Evolutionary conservation across 2,113 vertebrate species (phyloP), one percentile per base, ranked within the genome.

Genomic region (Brachypodius melanocephalos): DNA sequence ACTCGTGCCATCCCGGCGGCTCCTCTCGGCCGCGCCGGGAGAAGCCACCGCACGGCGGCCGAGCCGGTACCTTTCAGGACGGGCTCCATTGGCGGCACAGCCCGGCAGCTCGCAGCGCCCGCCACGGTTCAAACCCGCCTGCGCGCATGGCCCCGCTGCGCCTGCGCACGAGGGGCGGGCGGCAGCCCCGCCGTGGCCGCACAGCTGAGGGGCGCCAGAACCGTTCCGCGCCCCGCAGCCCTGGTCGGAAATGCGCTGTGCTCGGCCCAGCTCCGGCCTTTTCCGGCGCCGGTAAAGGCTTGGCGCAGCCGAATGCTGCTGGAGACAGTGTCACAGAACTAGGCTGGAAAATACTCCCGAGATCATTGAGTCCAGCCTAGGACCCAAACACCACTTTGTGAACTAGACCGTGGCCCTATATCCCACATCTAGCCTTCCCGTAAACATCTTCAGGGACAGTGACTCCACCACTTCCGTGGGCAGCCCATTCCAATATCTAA

Each of bases 21-120:
- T n/a, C 31, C 38, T 25, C 45, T 38, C 54, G 10, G 22, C 31
- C 13, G 25, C 18, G 31, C 40, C 14, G 6, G 26, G 38, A n/a
- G 43, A 14, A 63, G 29, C 7, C n/a, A 6, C 9, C 29, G 13
- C 34, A 9, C 4, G n/a, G 48, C 17, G 4, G 25, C 9, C 28
- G 5, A 34, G 58, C 36, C 52, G 8, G 28, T 95, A 95, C 95
- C 95, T 96, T 61, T 57, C 66, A 96, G 71, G 6, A 90, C 19
- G 24, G 66, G 52, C 89, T 94, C 91, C 95, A 96, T 96, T 9
- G 18, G 42, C 78, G 1, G 3, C 32, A 4, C 38, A 4, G 21
- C 25, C 3, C 38, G 24, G 20, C 1, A 4, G 1, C 5, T 21
- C 13, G 49, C 34, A 17, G 2, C 13, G 20, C 85, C 81, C 91